Evolutionary conservation across 1,140 invertebrate genomes (phyloP).

Genomic region (Listronotus bonariensis): DNA sequence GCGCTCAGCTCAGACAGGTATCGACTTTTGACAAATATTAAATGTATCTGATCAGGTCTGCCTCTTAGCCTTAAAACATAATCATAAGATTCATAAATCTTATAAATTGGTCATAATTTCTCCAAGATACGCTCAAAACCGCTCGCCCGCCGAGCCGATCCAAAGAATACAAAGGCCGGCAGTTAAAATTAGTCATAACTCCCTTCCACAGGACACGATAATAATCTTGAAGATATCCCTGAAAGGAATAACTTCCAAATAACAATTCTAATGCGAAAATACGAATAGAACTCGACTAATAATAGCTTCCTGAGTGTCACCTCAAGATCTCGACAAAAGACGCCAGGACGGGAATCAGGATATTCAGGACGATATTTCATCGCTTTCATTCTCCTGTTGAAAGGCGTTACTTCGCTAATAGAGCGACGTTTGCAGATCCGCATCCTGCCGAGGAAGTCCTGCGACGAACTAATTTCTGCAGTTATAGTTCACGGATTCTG

Average conservation of each 20-base stretch:
- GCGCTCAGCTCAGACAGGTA: no score
- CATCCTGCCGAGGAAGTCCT: constrained; percentile 31
- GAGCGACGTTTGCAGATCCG: constrained; percentile 30
- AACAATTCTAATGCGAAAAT: constrained; percentile 28
- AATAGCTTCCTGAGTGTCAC: constrained; percentile 34
- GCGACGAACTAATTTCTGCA: constrained; percentile 24
- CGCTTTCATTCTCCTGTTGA: constrained; percentile 20
- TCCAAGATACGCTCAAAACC: no score
- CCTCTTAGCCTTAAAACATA: no score
- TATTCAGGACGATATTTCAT: constrained; percentile 18
- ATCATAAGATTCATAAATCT: no score
- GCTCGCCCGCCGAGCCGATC: no score
- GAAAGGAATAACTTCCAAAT: constrained; percentile 29
- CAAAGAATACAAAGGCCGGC: constrained; percentile 6
- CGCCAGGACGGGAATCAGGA: constrained; percentile 22
- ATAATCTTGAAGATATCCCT: constrained; percentile 25
- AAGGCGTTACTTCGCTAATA: constrained; percentile 18
- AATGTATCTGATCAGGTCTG: no score
- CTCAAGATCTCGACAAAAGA: constrained; percentile 37
- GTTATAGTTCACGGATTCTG: constrained; percentile 25
- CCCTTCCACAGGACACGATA: constrained; percentile 15
- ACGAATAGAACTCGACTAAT: constrained; percentile 26
- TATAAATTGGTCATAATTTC: no score
- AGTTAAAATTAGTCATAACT: constrained; percentile 24
- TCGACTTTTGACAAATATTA: no score